A percentile compares a stretch with the other conserved stretches of the same genome.
phyloP scores from a whole-genome alignment of 2,888 invertebrate genomes.

The Orchesella flavescens region DNA sequence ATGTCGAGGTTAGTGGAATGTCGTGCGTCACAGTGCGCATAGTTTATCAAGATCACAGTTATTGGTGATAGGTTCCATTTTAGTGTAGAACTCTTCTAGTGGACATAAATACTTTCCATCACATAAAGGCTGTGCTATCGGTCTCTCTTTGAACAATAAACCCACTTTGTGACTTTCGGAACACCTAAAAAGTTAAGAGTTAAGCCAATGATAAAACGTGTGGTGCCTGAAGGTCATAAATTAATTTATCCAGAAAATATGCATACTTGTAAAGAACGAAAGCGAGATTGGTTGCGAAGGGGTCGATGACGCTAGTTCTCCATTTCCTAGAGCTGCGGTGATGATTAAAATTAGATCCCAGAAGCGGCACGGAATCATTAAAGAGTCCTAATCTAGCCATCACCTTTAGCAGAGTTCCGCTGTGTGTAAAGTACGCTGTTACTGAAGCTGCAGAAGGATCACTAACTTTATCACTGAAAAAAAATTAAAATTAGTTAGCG shows the following conservation, averaged over 20 bases:
- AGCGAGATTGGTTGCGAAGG: slow-evolving; percentile 86
- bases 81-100: slow-evolving; percentile 56
- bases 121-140: slow-evolving; percentile 64
- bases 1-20: too few species aligned
- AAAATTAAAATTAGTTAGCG: not conserved
- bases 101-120: slow-evolving; percentile 62
- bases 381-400: slow-evolving; percentile 83
- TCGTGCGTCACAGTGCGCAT: slow-evolving; percentile 38
- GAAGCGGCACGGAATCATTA: slow-evolving; percentile 79
- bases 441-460: slow-evolving; percentile 48
- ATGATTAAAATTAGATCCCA: slow-evolving; percentile 76
- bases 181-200: slow-evolving; percentile 53
- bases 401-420: slow-evolving; percentile 86
- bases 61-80: slow-evolving; percentile 51
- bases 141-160: slow-evolving; percentile 68
- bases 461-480: slow-evolving; percentile 34
- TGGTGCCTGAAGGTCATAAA: not conserved
- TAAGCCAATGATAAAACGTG: too few species aligned
- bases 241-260: slow-evolving; percentile 75
- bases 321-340: slow-evolving; percentile 77
- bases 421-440: slow-evolving; percentile 83
- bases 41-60: slow-evolving; percentile 66
- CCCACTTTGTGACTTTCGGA: slow-evolving; percentile 58
- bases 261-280: slow-evolving; percentile 84
- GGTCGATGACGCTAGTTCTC: slow-evolving; percentile 81